Base-by-base conservation (phyloP, 2,797 vertebrate species). In the Phataginus tetradactyla region DNA sequence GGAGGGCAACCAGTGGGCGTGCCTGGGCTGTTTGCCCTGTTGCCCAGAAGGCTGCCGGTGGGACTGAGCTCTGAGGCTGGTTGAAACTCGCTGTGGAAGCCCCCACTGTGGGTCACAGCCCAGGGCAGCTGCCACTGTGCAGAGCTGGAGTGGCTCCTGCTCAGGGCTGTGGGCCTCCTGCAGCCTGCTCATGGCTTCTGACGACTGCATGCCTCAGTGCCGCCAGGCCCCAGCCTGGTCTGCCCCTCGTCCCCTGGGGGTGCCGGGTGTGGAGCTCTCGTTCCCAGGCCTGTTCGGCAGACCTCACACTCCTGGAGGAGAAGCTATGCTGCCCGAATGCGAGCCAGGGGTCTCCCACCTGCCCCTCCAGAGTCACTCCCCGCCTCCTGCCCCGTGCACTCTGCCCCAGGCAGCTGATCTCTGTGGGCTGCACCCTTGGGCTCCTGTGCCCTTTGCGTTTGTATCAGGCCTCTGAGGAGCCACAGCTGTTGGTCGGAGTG, bases 361-460 rank as follows among this genome's bases (percentile, higher is more conserved):
- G 27, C 15, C 20, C 21, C 57, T 68, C 18, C 15, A 2, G 12
- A 6, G 32, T 14, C 7, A 0, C 15, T 23, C 32, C 45, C 25
- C 0, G 7, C 42, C 23, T 37, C 45, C 57, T 37, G 29, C 88
- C 1, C 37, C 37, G 34, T 1, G 8, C 10, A 0, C n/a, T 53
- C 8, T 5, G 42, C 39, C 63, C 18, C 1, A 0, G 1, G 71
- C 45, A 2, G 39, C 57, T n/a, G 75, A 3, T 4, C 9, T 32
- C 0, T 1, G 11, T 0, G 0, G 20, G 9, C 25, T 7, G 23
- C 1, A 2, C 18, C 23, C 0, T 0, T 14, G 59, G 57, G 23
- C 39, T 25, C 29, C 66, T 10, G 57, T 18, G 27, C 34, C 17
- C 13, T 3, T 0, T 7, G 21, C 32, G n/a, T 72, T 27, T 25